Base-by-base conservation (phyloP, 1,140 invertebrate species). In the Spodoptera litura region DNA sequence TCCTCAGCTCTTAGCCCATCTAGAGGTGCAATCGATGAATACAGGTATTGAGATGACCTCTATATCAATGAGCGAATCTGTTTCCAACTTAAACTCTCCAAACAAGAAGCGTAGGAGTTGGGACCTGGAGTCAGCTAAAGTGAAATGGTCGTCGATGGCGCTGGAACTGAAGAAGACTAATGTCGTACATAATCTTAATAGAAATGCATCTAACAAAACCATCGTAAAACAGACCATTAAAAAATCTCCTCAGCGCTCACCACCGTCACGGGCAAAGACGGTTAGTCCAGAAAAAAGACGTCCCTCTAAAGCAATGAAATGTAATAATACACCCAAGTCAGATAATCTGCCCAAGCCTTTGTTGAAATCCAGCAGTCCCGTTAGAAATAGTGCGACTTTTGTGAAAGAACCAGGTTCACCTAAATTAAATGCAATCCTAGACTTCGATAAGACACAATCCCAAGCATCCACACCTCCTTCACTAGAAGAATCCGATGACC, bases 1-100 rank as follows among this genome's bases (percentile, higher is more conserved):
- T 85, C 96, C 96, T 0, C 93, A 96, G 78, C 89, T 96, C 13
- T 81, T 96, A 4, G 96, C 96, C 13, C 95, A 96, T 78, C 88
- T 96, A 73, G 93, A 96, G 85, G 94, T 94, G 15, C 94, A 95
- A 81, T 93, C 95, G 0, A 62, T 91, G 11, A 93, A 87, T 59
- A 94, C 88, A 49, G 94, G 91, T 35, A 88, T 95, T 9, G 94
- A 95, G 74, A 94, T 96, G 66, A 87, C 89, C 61, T 95, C 93
- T n/a, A 95, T 95, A 66, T 89, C 94, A 3, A 93, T 95, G 86
- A 95, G 91, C 62, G 85, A 95, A 78, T 91, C 89, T 20, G 74
- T 90, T 5, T 93, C 91, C 8, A 92, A 93, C 77, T 78, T 94
- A 1, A 88, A 75, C 53, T 82, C 76, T 35, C 78, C 82, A 4